Evolutionary conservation across 2,888 invertebrate species (phyloP).

Genomic region (Aradus depressus): DNA sequence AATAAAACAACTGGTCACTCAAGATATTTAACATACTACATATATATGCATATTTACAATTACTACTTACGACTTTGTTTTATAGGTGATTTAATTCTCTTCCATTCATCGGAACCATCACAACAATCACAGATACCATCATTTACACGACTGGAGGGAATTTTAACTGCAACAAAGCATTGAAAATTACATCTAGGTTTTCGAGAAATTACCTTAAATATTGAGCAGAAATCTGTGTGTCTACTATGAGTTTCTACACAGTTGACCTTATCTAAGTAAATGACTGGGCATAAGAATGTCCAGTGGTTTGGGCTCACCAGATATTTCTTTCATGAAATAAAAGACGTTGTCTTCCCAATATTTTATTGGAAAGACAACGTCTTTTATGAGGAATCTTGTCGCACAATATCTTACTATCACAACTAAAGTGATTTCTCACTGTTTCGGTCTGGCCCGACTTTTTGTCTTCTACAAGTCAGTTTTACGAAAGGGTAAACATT

Average conservation of each 20-base stretch:
- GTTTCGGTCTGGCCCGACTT: no score
- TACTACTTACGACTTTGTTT: slow-evolving; percentile 18
- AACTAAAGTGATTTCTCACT: no score
- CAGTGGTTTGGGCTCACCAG: neutral
- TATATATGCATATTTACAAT: neutral
- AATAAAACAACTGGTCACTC: neutral
- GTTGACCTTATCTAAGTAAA: no score
- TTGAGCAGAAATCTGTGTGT: no score
- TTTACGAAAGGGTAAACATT: no score
- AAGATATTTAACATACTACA: neutral
- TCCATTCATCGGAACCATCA: slow-evolving; percentile 74
- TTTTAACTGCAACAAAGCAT: slow-evolving; percentile 32
- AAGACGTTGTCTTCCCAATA: no score
- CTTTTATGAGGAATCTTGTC: no score
- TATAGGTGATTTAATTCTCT: slow-evolving; percentile 1
- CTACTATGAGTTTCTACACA: no score
- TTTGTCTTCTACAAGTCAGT: no score
- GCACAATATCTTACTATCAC: no score
- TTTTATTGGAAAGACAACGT: no score
- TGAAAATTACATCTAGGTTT: neutral
- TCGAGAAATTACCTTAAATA: neutral
- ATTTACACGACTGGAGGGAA: slow-evolving; percentile 75
- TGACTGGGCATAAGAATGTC: slow-evolving; percentile 44
- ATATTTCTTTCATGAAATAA: no score
- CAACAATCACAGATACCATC: slow-evolving; percentile 89